Conservation (phyloP, 2,113 vertebrate species). For the Hippoglossus stenolepis region DNA sequence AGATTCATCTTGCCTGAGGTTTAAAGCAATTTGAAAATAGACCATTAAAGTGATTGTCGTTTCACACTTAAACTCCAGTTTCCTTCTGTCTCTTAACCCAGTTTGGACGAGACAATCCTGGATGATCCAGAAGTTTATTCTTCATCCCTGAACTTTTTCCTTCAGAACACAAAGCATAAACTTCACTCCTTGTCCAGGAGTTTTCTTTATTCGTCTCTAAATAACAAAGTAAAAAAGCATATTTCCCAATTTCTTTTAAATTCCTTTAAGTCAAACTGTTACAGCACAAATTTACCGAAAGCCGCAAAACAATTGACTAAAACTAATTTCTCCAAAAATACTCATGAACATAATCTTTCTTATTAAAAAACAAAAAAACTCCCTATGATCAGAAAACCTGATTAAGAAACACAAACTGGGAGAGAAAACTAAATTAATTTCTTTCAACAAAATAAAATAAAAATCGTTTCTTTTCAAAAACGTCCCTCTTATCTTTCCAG, state of each 20-base stretch:
- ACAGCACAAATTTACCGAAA: slow-evolving; percentile 22
- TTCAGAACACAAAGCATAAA: too few relatives aligned
- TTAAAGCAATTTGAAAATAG: neutral
- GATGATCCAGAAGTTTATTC: neutral
- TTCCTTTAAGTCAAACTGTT: slow-evolving; percentile 8
- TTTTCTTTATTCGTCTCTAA: neutral
- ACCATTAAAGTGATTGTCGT: neutral
- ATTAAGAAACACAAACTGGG: neutral
- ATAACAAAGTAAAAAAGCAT: neutral
- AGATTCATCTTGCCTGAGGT: neutral
- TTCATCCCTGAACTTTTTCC: neutral
- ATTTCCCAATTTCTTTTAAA: neutral
- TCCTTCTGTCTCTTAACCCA: neutral
- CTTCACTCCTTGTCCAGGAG: too few relatives aligned
- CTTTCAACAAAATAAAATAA: neutral
- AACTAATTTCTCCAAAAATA: slow-evolving; percentile 21
- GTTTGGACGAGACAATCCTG: neutral
- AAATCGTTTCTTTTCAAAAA: neutral
- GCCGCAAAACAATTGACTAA: slow-evolving; percentile 5
- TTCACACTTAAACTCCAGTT: neutral
- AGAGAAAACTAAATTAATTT: neutral
- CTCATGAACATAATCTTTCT: slow-evolving; percentile 6
- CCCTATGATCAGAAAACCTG: neutral
- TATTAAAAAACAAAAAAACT: neutral
- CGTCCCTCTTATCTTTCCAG: neutral